phyloP scores from a whole-genome alignment of 2,888 invertebrate genomes.

The Trachelus tabidus region DNA sequence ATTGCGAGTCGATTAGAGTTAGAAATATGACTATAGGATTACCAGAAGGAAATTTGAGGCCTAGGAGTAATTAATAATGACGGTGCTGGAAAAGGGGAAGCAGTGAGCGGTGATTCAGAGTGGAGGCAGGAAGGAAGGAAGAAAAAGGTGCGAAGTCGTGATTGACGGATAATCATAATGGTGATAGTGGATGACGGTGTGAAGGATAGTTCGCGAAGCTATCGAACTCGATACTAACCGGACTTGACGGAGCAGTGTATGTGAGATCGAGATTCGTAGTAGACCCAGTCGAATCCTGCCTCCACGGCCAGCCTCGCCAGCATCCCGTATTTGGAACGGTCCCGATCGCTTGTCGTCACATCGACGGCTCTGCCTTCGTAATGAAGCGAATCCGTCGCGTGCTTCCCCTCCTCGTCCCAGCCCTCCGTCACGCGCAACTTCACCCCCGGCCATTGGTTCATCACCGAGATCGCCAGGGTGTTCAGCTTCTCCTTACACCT shows the following conservation, averaged over 20 bases:
- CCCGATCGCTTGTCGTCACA: slow-evolving; percentile 93
- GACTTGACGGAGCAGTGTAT: slow-evolving; percentile 98
- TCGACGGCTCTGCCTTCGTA: slow-evolving; percentile 98
- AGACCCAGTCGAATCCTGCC: slow-evolving; percentile 99
- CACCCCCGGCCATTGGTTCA: slow-evolving; percentile 99
- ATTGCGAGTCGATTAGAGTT: no score
- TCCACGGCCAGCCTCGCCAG: slow-evolving; percentile 94
- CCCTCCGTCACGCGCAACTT: slow-evolving; percentile 92
- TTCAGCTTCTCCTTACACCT: slow-evolving; percentile 96
- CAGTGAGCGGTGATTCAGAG: no score
- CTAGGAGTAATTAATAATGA: no score
- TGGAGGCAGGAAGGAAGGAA: no score
- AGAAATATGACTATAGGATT: no score
- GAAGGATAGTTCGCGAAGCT: slow-evolving; percentile 4
- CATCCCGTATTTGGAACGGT: slow-evolving; percentile 95
- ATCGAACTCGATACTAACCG: slow-evolving; percentile 73
- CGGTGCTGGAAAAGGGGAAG: no score
- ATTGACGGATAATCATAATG: no score
- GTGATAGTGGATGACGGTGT: background rate
- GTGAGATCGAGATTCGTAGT: slow-evolving; percentile 93
- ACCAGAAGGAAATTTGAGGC: no score
- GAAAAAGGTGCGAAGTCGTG: no score
- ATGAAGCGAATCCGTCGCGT: slow-evolving; percentile 86
- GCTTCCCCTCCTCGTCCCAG: slow-evolving; percentile 90
- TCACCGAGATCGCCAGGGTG: slow-evolving; percentile 93